These are phyloP conservation scores for Halcyon senegalensis DNA, from an alignment of 2,113 vertebrate species.

Conservation along the genomic window DNA sequence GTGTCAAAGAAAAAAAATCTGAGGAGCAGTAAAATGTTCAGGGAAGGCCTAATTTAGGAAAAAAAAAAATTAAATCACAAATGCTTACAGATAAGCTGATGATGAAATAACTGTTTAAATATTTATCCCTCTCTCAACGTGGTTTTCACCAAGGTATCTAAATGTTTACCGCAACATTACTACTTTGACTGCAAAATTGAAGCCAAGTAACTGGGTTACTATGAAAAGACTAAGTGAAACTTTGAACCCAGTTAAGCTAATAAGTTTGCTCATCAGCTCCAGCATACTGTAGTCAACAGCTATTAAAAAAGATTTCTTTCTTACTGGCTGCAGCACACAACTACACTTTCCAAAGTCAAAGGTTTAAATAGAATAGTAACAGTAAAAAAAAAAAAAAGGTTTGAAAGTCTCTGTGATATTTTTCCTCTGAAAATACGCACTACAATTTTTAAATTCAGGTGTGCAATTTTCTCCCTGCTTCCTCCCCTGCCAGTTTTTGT, in stretches of 20 bases:
- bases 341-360: background rate
- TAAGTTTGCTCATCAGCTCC: background rate
- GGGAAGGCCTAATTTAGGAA: background rate
- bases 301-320: background rate
- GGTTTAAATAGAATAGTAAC: background rate
- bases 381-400: background rate
- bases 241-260: background rate
- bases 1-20: background rate
- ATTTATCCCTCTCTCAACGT: background rate
- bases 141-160: background rate
- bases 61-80: background rate
- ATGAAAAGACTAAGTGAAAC: background rate
- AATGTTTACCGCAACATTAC: background rate
- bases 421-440: background rate
- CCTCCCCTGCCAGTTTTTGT: background rate
- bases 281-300: background rate
- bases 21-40: background rate
- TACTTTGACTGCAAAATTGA: slow-evolving; percentile 4
- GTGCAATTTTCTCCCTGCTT: background rate
- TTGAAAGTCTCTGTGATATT: background rate
- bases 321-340: background rate
- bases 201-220: background rate
- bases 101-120: background rate
- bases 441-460: background rate
- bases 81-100: background rate